Percentiles rank a stretch among this genome's conserved stretches.
These are phyloP conservation scores for Choloepus hoffmanni DNA, from an alignment of 2,113 vertebrate genomes.

Conservation along the genomic window DNA sequence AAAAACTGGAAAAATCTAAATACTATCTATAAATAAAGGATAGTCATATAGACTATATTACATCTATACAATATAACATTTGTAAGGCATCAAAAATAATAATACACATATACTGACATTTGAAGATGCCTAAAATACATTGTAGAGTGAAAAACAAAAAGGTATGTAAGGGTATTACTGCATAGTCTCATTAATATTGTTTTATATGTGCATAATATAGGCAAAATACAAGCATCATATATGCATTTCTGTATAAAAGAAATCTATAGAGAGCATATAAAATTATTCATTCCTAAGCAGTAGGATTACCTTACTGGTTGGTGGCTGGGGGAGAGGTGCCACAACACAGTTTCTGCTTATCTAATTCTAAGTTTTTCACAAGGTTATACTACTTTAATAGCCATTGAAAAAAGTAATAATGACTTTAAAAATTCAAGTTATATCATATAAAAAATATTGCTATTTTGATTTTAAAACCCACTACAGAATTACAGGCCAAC, in stretches of 20 bases:
- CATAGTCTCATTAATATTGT: slow-evolving; percentile 12
- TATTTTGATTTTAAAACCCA: slow-evolving; percentile 26
- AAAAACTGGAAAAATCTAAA: slow-evolving; percentile 13
- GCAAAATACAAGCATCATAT: slow-evolving; percentile 21
- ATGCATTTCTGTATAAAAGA: neutral
- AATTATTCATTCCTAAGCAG: neutral
- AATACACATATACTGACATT: neutral
- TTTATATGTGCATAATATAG: neutral
- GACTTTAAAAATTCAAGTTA: slow-evolving; percentile 3
- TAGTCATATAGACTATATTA: neutral
- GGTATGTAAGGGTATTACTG: neutral
- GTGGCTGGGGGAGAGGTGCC: neutral
- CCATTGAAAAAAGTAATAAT: slow-evolving; percentile 31
- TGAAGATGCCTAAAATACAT: neutral
- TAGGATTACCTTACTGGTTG: neutral
- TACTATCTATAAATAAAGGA: neutral
- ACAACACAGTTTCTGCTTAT: neutral
- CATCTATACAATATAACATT: neutral
- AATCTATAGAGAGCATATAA: neutral
- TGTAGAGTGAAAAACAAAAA: neutral
- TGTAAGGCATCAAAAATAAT: neutral
- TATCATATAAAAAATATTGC: neutral
- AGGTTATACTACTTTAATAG: neutral
- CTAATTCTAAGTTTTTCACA: slow-evolving; percentile 12
- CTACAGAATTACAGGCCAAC: neutral